A percentile compares a stretch with the other conserved stretches of the same genome.
Evolutionary conservation across 1,140 invertebrate genomes (phyloP).

Genomic region (Conopomorpha cramerella): DNA sequence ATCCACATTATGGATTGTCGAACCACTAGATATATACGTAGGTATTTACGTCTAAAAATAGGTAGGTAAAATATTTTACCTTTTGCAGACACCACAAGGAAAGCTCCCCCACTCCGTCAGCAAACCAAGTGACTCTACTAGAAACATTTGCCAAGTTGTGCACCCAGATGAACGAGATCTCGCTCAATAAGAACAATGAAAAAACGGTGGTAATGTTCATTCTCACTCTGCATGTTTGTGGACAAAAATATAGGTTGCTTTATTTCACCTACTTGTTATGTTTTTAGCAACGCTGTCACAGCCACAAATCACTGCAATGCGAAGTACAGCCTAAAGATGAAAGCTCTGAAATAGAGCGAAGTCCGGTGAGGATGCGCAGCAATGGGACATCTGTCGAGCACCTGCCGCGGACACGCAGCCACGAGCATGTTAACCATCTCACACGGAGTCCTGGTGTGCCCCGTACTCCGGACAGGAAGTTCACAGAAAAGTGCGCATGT

Average conservation of each 20-base stretch:
- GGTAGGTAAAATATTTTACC: too few relatives aligned
- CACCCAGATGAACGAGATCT: constrained; percentile 27
- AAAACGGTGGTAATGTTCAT: constrained; percentile 15
- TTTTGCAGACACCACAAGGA: constrained; percentile 17
- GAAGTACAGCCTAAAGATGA: constrained; percentile 22
- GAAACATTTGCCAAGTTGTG: constrained; percentile 43
- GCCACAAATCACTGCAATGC: constrained; percentile 46
- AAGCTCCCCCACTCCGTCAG: constrained; percentile 5
- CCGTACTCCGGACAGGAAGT: too few relatives aligned
- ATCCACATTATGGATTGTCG: too few relatives aligned
- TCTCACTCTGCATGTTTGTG: constrained; percentile 5
- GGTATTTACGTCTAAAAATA: too few relatives aligned
- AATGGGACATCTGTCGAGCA: too few relatives aligned
- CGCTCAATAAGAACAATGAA: too few relatives aligned
- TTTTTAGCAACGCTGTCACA: constrained; percentile 26
- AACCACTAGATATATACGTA: too few relatives aligned
- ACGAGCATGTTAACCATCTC: too few relatives aligned
- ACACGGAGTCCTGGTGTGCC: too few relatives aligned
- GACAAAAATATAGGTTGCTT: background rate
- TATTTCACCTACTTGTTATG: too few relatives aligned
- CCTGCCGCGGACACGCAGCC: too few relatives aligned
- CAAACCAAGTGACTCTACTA: constrained; percentile 24
- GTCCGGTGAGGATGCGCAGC: constrained; percentile 13
- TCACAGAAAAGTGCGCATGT: constrained; percentile 20
- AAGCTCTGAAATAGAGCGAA: constrained; percentile 13